These are phyloP conservation scores for Gallirallus australis DNA, from an alignment of 2,797 vertebrate genomes.

Conservation along the genomic window DNA sequence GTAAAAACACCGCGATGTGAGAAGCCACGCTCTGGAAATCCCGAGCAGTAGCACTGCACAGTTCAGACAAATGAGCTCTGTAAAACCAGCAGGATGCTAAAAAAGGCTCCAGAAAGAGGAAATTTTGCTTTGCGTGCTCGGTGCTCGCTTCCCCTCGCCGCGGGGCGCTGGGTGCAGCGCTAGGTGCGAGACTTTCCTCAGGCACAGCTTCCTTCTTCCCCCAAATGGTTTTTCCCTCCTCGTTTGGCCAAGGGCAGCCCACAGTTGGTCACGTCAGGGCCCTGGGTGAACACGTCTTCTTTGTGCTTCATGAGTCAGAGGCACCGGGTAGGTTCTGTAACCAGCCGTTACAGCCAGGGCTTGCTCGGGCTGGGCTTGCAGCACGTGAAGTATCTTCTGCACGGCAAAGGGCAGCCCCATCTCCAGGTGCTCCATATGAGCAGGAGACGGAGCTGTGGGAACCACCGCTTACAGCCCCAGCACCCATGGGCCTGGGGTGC, in stretches of 20 bases:
- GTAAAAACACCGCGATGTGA: neutral
- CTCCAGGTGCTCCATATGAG: rapidly evolving
- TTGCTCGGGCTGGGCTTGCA: rapidly evolving
- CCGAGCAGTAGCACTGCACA: neutral
- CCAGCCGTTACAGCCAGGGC: neutral
- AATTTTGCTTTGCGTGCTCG: neutral
- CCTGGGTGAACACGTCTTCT: neutral
- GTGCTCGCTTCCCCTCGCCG: neutral
- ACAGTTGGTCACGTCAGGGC: rapidly evolving
- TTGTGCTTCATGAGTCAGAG: neutral
- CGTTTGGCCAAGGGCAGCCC: neutral
- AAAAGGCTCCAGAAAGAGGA: constrained; percentile 57
- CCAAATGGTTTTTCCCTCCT: neutral
- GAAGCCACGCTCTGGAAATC: neutral
- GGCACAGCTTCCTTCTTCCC: neutral
- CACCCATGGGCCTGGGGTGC: rapidly evolving
- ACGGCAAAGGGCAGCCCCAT: rapidly evolving
- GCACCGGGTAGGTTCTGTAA: neutral
- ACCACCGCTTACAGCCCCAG: neutral
- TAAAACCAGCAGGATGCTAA: constrained; percentile 6
- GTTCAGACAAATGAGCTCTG: neutral
- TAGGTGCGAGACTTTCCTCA: neutral
- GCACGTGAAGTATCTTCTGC: rapidly evolving
- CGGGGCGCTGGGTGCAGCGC: rapidly evolving
- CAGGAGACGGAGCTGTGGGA: neutral